Evolutionary conservation across 2,113 vertebrate genomes (phyloP), one percentile per base, ranked within the genome.

Genomic region (Rhinichthys klamathensis): DNA sequence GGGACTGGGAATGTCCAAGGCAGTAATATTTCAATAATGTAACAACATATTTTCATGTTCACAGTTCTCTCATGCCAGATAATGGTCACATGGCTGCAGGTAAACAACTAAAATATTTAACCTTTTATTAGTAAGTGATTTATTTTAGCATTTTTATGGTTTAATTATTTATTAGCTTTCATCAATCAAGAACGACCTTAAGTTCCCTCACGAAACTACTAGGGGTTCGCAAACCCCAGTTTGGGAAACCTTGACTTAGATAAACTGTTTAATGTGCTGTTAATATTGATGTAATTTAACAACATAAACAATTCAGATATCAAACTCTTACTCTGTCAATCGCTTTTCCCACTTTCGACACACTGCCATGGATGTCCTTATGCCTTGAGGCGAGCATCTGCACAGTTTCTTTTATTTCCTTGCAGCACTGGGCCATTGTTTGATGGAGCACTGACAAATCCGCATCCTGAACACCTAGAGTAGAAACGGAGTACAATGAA

Each of bases 351-450:
- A 97, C 96, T 91, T 96, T 95, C 21, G 96, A 97, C 65, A 97
- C 96, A 0, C 96, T 97, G 91, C 96, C 96, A 30, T 97, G 97
- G 82, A 97, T 97, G 90, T 97, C 96, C 90, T 97, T 97, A 90
- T 97, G 97, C 84, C 96, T 94, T 0, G 94, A 96, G 35, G 96
- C 97, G 49, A 97, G 91, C 91, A 96, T 95, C 93, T 97, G 97
- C 82, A 97, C 96, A 0, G 96, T 96, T 90, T 97, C 97, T 92
- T 96, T 97, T 90, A 97, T 96, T 86, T 97, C 97, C 91, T 94
- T 95, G 91, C 97, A 97, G 91, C 97, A 97, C 88, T 97, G 96
- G 2, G 95, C 94, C 95, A 97, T 97, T 41, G 96, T 95, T 91
- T 96, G 94, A 67, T 95, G 96, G 25, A 97, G 92, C 30, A 96